These are phyloP conservation scores for Scaptomyza polygonia DNA, from an alignment of 2,888 invertebrate species.

Conservation along the genomic window DNA sequence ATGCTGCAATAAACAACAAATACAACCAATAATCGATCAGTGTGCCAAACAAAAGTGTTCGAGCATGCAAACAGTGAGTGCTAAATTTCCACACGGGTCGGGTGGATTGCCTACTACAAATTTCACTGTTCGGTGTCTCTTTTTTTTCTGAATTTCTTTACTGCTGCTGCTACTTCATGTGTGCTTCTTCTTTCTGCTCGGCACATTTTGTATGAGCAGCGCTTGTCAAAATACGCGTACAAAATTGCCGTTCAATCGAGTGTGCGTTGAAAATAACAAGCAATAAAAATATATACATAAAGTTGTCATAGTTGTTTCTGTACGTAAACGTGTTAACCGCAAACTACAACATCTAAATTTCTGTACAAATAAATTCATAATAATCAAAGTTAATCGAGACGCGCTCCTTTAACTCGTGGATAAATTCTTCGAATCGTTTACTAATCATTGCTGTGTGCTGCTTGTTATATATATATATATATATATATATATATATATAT, in stretches of 20 bases:
- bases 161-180: constrained; percentile 43
- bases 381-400: constrained; percentile 44
- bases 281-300: constrained; percentile 1
- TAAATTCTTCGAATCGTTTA: constrained; percentile 64
- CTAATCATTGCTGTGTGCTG: constrained; percentile 39
- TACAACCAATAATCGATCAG: neutral
- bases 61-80: constrained; percentile 32
- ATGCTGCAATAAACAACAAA: neutral
- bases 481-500: constrained; percentile 19
- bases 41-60: constrained; percentile 11
- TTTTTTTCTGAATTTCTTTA: constrained; percentile 66
- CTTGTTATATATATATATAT: constrained; percentile 33
- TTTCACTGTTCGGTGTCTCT: constrained; percentile 61
- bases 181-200: constrained; percentile 75
- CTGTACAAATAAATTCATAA: constrained; percentile 22
- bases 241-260: constrained; percentile 58
- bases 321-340: constrained; percentile 2
- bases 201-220: constrained; percentile 76
- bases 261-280: constrained; percentile 57
- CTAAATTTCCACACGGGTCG: constrained; percentile 57
- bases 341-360: neutral
- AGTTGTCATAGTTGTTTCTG: neutral
- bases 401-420: constrained; percentile 62
- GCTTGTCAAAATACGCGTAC: constrained; percentile 78
- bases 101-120: constrained; percentile 27